Evolutionary conservation across 2,113 vertebrate species (phyloP), one percentile per base, ranked within the genome.

Genomic region (Lates calcarifer): DNA sequence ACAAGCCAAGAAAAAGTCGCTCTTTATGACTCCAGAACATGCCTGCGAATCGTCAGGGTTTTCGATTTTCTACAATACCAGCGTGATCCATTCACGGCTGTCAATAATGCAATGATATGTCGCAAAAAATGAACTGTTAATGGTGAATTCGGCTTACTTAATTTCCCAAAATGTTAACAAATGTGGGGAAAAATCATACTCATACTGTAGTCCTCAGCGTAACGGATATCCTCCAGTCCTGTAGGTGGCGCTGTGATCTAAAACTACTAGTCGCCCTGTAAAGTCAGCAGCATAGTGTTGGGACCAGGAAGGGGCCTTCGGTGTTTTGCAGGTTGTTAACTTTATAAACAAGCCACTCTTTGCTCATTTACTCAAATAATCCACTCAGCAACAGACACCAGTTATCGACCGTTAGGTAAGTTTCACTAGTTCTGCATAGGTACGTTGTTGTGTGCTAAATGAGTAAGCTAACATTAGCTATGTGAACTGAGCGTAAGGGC

Each of bases 161-260:
- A 53, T 55, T 55, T 55, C 26, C 9, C 4, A 26, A 55, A 55
- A 53, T 24, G 20, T 22, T 2, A 49, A 49, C 20, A 49, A 22
- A 47, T 24, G 24, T 12, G 9, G 10, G 2, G 3, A 9, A 22
- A 22, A 49, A n/a, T 2, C 7, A 49, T 2, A 22, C 8, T 49
- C 15, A 6, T 22, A 20, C 15, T 15, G 41, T 18, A 26, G n/a
- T 55, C 51, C 10, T 4, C 11, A 10, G 51, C n/a, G 49, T 51
- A 22, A 3, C 60, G 14, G 26, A 29, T 1, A 4, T 24, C 58
- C 79, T 83, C 91, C 92, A 12, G 4, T 3, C 79, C 85, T 22
- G 4, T 41, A 85, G 87, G 81, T 3, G 93, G 92, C 79, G 24
- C 0, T 73, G 58, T 74, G 0, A 17, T 14, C 3, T 0, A 4